Evolutionary conservation across 2,888 invertebrate genomes (phyloP).

Genomic region (Caenorhabditis sinica): DNA sequence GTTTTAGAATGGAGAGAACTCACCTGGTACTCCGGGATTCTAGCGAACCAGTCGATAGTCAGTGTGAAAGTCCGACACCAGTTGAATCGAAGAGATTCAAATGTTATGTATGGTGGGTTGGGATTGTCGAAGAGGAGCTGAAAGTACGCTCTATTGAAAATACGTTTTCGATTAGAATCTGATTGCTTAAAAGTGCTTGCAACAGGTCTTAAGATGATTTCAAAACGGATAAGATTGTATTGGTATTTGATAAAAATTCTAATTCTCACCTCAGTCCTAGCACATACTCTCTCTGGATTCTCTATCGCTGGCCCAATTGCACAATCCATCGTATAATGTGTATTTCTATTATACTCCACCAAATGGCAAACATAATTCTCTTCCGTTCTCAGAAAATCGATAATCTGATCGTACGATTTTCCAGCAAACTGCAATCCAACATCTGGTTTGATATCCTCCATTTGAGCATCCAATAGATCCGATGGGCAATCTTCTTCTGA

Average conservation of each 20-base stretch:
- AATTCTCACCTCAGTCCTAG: slow-evolving; percentile 46
- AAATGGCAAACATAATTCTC: slow-evolving; percentile 43
- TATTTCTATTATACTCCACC: slow-evolving; percentile 15
- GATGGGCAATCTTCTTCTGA: slow-evolving; percentile 46
- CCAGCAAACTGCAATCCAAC: slow-evolving; percentile 24
- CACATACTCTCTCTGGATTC: slow-evolving; percentile 53
- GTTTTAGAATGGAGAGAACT: no score
- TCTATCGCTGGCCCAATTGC: slow-evolving; percentile 29
- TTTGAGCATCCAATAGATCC: neutral
- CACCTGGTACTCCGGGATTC: slow-evolving; percentile 39
- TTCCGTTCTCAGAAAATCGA: slow-evolving; percentile 1
- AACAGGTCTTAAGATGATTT: no score
- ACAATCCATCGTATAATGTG: slow-evolving; percentile 53
- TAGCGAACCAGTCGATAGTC: slow-evolving; percentile 64
- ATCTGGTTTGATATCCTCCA: slow-evolving; percentile 43
- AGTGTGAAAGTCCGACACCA: slow-evolving; percentile 67
- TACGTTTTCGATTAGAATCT: neutral
- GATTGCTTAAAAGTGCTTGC: no score
- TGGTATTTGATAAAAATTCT: neutral
- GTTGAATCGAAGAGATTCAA: slow-evolving; percentile 57
- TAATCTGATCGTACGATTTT: neutral
- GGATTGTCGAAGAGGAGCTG: slow-evolving; percentile 49
- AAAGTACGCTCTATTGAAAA: neutral
- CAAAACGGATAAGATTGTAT: no score
- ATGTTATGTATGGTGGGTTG: slow-evolving; percentile 45